Evolutionary conservation across 2,113 vertebrate genomes (phyloP).

Genomic region (Lagenorhynchus albirostris): DNA sequence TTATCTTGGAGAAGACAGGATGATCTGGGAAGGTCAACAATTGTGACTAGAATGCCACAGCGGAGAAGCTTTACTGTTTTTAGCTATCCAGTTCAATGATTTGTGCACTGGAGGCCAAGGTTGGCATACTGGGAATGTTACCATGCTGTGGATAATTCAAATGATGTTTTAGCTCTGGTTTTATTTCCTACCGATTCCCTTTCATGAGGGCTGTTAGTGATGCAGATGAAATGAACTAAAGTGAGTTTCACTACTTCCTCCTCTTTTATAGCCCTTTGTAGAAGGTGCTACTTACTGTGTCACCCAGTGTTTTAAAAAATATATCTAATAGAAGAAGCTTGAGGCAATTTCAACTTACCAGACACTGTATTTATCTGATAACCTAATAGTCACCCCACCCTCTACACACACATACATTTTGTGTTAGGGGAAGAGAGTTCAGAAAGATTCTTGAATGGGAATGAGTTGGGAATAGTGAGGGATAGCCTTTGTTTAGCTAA

Average conservation of each 20-base stretch:
- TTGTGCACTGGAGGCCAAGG: neutral
- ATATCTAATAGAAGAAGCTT: slow-evolving; percentile 2
- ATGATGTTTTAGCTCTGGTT: neutral
- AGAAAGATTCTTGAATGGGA: neutral
- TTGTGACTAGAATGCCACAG: neutral
- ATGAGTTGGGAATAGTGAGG: neutral
- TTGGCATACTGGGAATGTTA: neutral
- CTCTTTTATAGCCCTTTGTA: neutral
- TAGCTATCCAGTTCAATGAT: neutral
- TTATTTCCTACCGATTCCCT: neutral
- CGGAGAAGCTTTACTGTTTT: neutral
- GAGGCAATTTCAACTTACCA: neutral
- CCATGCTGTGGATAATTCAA: neutral
- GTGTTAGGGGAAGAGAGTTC: neutral
- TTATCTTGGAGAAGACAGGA: neutral
- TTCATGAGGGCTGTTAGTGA: neutral
- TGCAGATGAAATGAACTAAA: slow-evolving; percentile 27
- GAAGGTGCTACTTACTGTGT: neutral
- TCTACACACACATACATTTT: neutral
- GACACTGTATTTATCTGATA: neutral
- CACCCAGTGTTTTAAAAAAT: neutral
- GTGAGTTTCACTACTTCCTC: neutral
- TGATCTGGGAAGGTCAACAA: neutral
- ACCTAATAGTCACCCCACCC: neutral
- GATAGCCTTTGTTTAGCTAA: slow-evolving; percentile 4